phyloP scores from a whole-genome alignment of 2,888 invertebrate genomes.

The Steinernema carpocapsae region DNA sequence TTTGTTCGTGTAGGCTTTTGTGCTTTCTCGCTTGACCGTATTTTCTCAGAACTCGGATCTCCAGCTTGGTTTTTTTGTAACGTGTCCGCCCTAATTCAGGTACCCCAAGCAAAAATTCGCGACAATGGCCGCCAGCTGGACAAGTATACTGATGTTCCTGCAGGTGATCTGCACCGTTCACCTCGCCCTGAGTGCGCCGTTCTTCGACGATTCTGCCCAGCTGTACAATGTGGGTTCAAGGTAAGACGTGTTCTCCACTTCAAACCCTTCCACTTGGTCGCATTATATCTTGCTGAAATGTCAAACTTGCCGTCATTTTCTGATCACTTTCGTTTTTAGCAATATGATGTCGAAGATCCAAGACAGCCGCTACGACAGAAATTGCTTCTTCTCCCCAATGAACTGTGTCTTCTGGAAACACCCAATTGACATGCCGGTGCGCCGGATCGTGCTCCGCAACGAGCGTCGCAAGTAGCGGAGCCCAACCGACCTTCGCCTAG shows the following conservation, averaged over 20 bases:
- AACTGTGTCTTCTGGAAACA: conserved; percentile 34
- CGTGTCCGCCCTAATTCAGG: neutral
- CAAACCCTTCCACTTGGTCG: neutral
- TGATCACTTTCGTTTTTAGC: neutral
- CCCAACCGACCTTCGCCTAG: neutral
- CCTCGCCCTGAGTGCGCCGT: conserved; percentile 24
- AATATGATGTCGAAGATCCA: conserved; percentile 34
- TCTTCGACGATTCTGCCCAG: conserved; percentile 30
- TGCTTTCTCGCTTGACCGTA: neutral
- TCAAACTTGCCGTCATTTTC: too few species aligned
- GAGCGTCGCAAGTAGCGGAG: conserved; percentile 25
- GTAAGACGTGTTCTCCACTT: neutral
- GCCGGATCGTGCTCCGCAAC: conserved; percentile 28
- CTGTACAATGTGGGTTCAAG: conserved; percentile 30
- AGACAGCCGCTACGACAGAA: conserved; percentile 31
- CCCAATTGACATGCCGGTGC: conserved; percentile 32
- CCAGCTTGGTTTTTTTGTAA: neutral
- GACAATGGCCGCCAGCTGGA: conserved; percentile 21
- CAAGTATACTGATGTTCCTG: conserved; percentile 21
- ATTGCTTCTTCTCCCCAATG: conserved; percentile 31
- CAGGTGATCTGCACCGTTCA: conserved; percentile 12
- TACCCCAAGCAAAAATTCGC: neutral
- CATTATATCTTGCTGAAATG: too few species aligned
- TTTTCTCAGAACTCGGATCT: too few species aligned
- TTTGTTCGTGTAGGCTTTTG: conserved; percentile 28